A percentile compares a stretch with the other conserved stretches of the same genome.
phyloP scores from a whole-genome alignment of 2,888 invertebrate species.

The Steromphala cineraria region DNA sequence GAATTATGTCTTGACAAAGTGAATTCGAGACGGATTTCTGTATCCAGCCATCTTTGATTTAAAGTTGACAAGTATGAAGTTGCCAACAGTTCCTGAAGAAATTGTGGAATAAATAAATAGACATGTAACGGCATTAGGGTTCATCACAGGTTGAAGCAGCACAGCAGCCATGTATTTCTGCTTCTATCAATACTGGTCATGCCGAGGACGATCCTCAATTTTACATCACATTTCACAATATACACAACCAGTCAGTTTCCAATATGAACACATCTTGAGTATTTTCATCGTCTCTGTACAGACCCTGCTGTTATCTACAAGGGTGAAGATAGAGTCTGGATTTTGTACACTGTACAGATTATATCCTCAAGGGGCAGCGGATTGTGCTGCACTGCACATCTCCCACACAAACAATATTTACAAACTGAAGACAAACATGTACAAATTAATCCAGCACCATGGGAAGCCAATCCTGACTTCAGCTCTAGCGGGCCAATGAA shows the following conservation, averaged over 20 bases:
- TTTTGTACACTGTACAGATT: slow-evolving; percentile 10
- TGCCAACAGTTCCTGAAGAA: slow-evolving; percentile 12
- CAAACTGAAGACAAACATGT: slow-evolving; percentile 27
- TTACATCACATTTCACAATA: slow-evolving; percentile 4
- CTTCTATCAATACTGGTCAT: slow-evolving; percentile 2
- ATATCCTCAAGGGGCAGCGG: neutral
- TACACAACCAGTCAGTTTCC: slow-evolving; percentile 4
- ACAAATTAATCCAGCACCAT: slow-evolving; percentile 20
- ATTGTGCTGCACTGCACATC: slow-evolving; percentile 19
- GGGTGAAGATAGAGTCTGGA: neutral
- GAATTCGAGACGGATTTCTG: too few species aligned
- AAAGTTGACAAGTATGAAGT: too few species aligned
- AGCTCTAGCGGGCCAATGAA: slow-evolving; percentile 9
- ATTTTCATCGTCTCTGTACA: slow-evolving; percentile 7
- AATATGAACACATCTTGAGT: slow-evolving; percentile 13
- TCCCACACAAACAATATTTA: slow-evolving; percentile 23
- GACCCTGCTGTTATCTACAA: neutral
- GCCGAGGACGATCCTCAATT: neutral
- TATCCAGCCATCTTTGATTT: too few species aligned
- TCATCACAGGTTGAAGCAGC: neutral
- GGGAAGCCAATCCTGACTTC: neutral
- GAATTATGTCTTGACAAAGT: too few species aligned
- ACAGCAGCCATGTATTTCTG: too few species aligned
- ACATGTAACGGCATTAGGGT: neutral
- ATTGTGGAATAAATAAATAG: slow-evolving; percentile 3